Conservation (phyloP, 1,140 invertebrate species). For the Bombus confusus region DNA sequence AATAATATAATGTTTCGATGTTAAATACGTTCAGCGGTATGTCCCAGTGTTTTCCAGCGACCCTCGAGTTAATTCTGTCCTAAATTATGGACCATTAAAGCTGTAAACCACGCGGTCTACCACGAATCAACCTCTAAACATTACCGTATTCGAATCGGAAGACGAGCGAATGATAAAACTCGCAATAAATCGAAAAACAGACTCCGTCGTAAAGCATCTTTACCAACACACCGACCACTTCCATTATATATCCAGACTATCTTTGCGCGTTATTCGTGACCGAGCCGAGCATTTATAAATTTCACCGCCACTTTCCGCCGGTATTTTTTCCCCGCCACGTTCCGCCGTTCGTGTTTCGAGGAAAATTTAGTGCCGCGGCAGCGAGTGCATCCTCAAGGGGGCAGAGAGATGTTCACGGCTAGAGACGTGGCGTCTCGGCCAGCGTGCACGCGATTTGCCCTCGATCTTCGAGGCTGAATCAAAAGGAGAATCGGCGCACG, state of each 20-base stretch:
- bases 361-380: slow-evolving; percentile 3
- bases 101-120: neutral
- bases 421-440: neutral
- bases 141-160: neutral
- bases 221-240: neutral
- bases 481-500: slow-evolving; percentile 13
- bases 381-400: neutral
- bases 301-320: slow-evolving; percentile 13
- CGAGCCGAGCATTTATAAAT: slow-evolving; percentile 33
- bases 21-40: neutral
- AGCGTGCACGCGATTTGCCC: neutral
- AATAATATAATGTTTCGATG: neutral
- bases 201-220: slow-evolving; percentile 9
- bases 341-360: neutral
- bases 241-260: neutral
- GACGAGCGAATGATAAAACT: slow-evolving; percentile 12
- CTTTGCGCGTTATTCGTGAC: neutral
- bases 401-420: neutral
- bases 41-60: neutral
- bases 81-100: slow-evolving; percentile 2
- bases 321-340: slow-evolving; percentile 7
- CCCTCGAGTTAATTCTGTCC: neutral
- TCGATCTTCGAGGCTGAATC: neutral
- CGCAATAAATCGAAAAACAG: neutral
- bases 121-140: neutral